These are phyloP conservation scores for Macaria notata DNA, from an alignment of 2,888 invertebrate genomes.

Conservation along the genomic window DNA sequence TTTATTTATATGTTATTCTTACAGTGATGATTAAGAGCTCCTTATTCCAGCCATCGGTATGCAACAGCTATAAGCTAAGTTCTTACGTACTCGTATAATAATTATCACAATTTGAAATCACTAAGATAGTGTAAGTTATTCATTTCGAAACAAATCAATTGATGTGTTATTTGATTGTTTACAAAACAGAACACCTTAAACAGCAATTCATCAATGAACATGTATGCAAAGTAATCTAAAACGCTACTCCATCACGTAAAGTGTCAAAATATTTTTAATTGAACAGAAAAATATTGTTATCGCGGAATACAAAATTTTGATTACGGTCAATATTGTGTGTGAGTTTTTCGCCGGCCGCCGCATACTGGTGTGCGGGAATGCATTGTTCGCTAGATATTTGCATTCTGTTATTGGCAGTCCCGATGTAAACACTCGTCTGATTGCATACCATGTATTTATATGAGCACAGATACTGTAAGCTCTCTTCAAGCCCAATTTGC, in stretches of 20 bases:
- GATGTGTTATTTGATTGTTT: no score
- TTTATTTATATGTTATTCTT: no score
- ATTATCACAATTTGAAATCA: no score
- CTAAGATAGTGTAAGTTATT: no score
- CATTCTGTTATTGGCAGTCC: constrained; percentile 74
- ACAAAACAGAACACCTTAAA: no score
- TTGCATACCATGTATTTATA: constrained; percentile 61
- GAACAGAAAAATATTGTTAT: neutral
- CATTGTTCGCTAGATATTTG: constrained; percentile 67
- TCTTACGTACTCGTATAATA: no score
- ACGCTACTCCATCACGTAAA: constrained; percentile 51
- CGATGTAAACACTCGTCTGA: constrained; percentile 71
- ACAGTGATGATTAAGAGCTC: no score
- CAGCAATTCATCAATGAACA: constrained; percentile 50
- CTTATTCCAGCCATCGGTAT: no score
- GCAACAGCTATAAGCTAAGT: no score
- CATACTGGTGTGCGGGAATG: constrained; percentile 38
- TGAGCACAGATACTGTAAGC: constrained; percentile 29
- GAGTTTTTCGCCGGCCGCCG: constrained; percentile 35
- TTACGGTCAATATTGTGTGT: constrained; percentile 30
- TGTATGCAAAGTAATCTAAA: constrained; percentile 32
- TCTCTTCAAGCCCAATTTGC: constrained; percentile 26
- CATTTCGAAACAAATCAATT: no score
- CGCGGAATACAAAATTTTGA: constrained; percentile 1
- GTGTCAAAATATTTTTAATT: constrained; percentile 29